phyloP scores from a whole-genome alignment of 2,888 invertebrate genomes.

The Drosophila meridiana region DNA sequence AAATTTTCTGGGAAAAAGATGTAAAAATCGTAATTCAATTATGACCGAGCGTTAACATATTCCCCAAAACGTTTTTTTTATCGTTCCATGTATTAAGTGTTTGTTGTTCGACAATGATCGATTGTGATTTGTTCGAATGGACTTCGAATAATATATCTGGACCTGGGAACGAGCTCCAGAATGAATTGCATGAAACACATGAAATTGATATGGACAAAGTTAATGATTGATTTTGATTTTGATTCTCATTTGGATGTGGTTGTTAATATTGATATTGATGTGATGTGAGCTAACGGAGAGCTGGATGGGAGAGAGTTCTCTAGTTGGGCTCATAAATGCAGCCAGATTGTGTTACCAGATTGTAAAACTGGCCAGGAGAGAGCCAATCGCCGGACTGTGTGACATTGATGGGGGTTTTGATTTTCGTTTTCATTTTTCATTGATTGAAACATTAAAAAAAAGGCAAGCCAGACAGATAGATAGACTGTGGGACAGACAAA shows the following conservation, averaged over 20 bases:
- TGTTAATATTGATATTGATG: constrained; percentile 19
- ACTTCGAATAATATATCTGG: constrained; percentile 22
- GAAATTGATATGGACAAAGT: constrained; percentile 70
- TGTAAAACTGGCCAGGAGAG: constrained; percentile 63
- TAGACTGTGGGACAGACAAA: constrained; percentile 10
- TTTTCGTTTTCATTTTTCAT: constrained; percentile 68
- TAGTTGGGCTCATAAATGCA: constrained; percentile 50
- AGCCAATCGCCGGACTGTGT: constrained; percentile 31
- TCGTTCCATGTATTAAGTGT: constrained; percentile 38
- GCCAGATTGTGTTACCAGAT: constrained; percentile 76
- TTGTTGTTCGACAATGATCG: constrained; percentile 75
- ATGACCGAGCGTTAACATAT: constrained; percentile 49
- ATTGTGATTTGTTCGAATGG: constrained; percentile 74
- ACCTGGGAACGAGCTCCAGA: constrained; percentile 17
- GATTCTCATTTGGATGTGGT: background rate
- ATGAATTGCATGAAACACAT: constrained; percentile 47
- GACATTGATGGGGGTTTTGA: constrained; percentile 80
- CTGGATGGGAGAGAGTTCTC: constrained; percentile 10
- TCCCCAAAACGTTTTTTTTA: constrained; percentile 22
- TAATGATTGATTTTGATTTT: constrained; percentile 79
- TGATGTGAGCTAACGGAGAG: constrained; percentile 19
- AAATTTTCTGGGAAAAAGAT: constrained; percentile 59
- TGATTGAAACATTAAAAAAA: constrained; percentile 77
- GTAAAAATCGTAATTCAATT: constrained; percentile 66
- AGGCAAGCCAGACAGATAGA: constrained; percentile 1